Conservation (phyloP, 2,888 invertebrate species). For the Griposia aprilina region DNA sequence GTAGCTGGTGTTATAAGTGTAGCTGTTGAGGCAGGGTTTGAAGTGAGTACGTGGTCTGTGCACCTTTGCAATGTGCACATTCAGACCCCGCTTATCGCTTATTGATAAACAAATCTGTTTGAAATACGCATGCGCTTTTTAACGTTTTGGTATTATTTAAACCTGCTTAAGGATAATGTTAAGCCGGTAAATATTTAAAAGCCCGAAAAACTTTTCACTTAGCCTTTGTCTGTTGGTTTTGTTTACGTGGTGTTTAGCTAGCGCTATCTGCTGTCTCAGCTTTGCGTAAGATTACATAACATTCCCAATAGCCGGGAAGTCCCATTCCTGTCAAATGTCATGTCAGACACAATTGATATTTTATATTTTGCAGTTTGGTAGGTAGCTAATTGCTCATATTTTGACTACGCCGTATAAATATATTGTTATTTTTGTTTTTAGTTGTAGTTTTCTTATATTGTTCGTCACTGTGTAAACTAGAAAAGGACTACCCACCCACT, state of each 20-base stretch:
- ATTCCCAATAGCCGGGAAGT: not conserved
- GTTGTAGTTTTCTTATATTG: not conserved
- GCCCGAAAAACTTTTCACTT: not conserved
- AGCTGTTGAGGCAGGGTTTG: too few relatives aligned
- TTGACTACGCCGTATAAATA: too few relatives aligned
- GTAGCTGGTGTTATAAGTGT: too few relatives aligned
- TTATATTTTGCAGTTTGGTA: not conserved
- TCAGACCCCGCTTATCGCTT: too few relatives aligned
- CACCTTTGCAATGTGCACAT: too few relatives aligned
- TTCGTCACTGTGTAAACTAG: not conserved
- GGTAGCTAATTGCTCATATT: too few relatives aligned
- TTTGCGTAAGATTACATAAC: not conserved
- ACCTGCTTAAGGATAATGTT: too few relatives aligned
- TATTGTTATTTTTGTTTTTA: not conserved
- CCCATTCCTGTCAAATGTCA: not conserved
- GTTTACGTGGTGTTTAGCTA: not conserved
- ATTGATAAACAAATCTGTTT: too few relatives aligned
- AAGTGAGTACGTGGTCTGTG: too few relatives aligned
- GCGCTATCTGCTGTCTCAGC: not conserved
- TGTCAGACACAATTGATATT: not conserved
- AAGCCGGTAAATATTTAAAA: too few relatives aligned
- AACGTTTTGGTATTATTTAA: too few relatives aligned
- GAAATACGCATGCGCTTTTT: too few relatives aligned
- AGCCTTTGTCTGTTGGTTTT: not conserved
- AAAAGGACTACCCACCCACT: not conserved